phyloP scores from a whole-genome alignment of 1,140 invertebrate genomes.

The Portunus trituberculatus region DNA sequence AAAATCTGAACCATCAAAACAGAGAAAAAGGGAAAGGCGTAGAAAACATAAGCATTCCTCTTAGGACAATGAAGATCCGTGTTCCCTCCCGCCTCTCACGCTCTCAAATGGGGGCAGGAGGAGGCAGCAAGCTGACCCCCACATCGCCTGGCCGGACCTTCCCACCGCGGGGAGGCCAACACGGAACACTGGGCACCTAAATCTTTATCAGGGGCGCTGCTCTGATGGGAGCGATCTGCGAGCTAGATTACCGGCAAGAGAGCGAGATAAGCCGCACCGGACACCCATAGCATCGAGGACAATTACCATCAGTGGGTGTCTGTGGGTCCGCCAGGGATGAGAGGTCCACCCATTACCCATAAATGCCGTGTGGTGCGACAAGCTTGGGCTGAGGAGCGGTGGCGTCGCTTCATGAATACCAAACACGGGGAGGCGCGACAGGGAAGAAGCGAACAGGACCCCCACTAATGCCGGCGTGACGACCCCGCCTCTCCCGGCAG shows the following conservation, averaged over 20 bases:
- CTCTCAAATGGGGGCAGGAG: no score
- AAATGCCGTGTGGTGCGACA: conserved; percentile 35
- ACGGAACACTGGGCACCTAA: background rate
- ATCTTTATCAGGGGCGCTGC: background rate
- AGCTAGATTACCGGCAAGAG: background rate
- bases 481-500: conserved; percentile 24
- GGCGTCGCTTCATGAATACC: conserved; percentile 29
- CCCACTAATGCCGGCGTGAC: conserved; percentile 23
- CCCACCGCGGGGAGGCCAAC: background rate
- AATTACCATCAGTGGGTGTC: conserved; percentile 9
- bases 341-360: background rate
- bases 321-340: background rate
- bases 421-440: conserved; percentile 20
- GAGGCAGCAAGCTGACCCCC: no score
- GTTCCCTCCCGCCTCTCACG: no score
- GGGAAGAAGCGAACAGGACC: conserved; percentile 34
- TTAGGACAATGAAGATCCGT: no score
- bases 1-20: no score
- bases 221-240: background rate
- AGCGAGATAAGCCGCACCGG: background rate
- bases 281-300: conserved; percentile 40
- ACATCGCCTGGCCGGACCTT: no score
- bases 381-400: background rate
- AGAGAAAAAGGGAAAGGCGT: no score
- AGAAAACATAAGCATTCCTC: no score